These are phyloP conservation scores for Magallana ariakensis DNA, from an alignment of 1,140 invertebrate genomes.

Conservation along the genomic window DNA sequence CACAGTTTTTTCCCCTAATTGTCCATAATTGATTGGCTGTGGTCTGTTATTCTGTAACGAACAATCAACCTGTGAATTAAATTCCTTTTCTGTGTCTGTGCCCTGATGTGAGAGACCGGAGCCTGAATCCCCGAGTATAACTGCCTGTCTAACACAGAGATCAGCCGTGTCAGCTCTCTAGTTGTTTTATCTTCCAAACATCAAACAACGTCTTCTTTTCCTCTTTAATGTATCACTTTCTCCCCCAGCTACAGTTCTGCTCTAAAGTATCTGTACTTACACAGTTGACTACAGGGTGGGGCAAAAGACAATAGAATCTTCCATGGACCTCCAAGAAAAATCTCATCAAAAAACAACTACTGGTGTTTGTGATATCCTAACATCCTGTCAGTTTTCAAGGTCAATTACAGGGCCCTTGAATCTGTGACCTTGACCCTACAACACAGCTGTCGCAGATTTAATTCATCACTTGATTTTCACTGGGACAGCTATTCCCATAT, in stretches of 20 bases:
- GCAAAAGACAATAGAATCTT: too few species aligned
- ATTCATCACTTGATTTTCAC: too few species aligned
- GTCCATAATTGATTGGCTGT: not conserved
- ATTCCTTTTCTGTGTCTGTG: not conserved
- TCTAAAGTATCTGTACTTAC: not conserved
- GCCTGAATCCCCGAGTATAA: not conserved
- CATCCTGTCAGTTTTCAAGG: too few species aligned
- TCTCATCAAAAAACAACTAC: too few species aligned
- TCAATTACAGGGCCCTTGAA: too few species aligned
- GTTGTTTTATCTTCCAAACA: slow-evolving; percentile 17
- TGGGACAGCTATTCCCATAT: too few species aligned
- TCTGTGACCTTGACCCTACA: too few species aligned
- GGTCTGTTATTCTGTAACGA: not conserved
- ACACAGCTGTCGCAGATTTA: too few species aligned
- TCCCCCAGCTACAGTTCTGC: slow-evolving; percentile 23
- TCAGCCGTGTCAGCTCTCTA: not conserved
- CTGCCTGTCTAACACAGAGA: not conserved
- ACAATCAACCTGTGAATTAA: not conserved
- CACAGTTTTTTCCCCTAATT: not conserved
- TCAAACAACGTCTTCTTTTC: slow-evolving; percentile 6
- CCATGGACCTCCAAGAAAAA: too few species aligned
- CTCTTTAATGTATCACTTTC: not conserved
- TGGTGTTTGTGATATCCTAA: too few species aligned
- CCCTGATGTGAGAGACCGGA: not conserved
- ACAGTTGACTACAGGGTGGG: too few species aligned